Evolutionary conservation across 2,113 vertebrate species (phyloP).

Genomic region (Crypturellus undulatus): DNA sequence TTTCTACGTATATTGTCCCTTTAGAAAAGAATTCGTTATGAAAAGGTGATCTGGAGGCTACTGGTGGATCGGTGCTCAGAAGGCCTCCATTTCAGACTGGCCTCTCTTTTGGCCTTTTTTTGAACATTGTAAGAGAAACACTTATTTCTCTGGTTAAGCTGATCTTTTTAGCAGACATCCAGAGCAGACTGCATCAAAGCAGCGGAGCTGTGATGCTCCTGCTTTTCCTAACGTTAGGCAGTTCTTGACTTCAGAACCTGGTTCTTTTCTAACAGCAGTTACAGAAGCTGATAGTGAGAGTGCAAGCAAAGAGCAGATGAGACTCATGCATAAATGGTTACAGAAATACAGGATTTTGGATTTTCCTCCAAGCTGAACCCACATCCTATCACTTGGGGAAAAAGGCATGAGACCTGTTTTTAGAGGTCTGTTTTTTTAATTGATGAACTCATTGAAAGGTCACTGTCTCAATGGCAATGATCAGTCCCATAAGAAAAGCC

Average conservation of each 20-base stretch:
- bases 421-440: not conserved
- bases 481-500: not conserved
- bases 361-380: not conserved
- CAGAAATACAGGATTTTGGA: not conserved
- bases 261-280: not conserved
- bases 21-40: not conserved
- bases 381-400: not conserved
- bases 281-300: not conserved
- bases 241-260: not conserved
- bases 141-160: not conserved
- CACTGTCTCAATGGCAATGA: not conserved
- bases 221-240: not conserved
- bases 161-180: not conserved
- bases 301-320: not conserved
- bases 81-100: not conserved
- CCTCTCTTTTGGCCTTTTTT: not conserved
- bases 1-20: not conserved
- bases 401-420: not conserved
- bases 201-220: not conserved
- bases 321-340: not conserved
- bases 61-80: not conserved
- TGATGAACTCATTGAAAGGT: not conserved
- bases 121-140: not conserved
- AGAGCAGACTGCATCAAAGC: not conserved
- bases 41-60: not conserved